Percentiles rank a stretch among this genome's conserved stretches.
These are phyloP conservation scores for Samia ricini DNA, from an alignment of 1,140 invertebrate genomes.

Conservation along the genomic window DNA sequence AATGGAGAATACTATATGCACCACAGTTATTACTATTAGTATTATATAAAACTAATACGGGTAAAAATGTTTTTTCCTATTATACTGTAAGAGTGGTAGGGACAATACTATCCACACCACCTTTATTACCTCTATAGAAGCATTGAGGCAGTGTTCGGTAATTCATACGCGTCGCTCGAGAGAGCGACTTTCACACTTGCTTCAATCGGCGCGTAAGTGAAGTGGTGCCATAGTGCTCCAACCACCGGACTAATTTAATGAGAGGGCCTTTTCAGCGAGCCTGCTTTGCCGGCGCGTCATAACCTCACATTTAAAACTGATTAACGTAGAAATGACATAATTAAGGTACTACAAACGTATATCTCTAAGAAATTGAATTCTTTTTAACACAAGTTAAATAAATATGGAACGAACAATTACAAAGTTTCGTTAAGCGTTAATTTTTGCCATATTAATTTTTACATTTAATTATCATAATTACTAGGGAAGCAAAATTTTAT, in stretches of 20 bases:
- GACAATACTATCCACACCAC: slow-evolving; percentile 10
- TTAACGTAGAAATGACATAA: slow-evolving; percentile 70
- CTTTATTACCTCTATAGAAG: slow-evolving; percentile 64
- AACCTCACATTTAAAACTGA: slow-evolving; percentile 62
- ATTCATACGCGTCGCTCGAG: slow-evolving; percentile 58
- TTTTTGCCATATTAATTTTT: too few relatives aligned
- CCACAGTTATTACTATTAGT: too few relatives aligned
- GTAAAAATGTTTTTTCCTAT: too few relatives aligned
- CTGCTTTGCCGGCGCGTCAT: slow-evolving; percentile 48
- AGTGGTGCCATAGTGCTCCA: slow-evolving; percentile 68
- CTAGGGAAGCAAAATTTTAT: too few relatives aligned
- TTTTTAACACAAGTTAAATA: too few relatives aligned
- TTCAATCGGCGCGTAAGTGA: slow-evolving; percentile 66
- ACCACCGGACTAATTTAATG: slow-evolving; percentile 72
- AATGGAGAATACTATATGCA: too few relatives aligned
- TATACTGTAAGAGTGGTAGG: too few relatives aligned
- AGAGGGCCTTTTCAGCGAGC: slow-evolving; percentile 62
- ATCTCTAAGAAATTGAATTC: too few relatives aligned
- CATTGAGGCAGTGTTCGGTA: slow-evolving; percentile 67
- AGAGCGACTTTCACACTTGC: slow-evolving; percentile 70
- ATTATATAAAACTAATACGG: too few relatives aligned
- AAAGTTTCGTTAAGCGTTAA: too few relatives aligned
- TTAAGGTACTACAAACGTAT: slow-evolving; percentile 51
- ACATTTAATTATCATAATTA: too few relatives aligned
- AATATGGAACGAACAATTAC: too few relatives aligned